Conservation (phyloP, 1,140 invertebrate genomes). For the Drosophila littoralis region DNA sequence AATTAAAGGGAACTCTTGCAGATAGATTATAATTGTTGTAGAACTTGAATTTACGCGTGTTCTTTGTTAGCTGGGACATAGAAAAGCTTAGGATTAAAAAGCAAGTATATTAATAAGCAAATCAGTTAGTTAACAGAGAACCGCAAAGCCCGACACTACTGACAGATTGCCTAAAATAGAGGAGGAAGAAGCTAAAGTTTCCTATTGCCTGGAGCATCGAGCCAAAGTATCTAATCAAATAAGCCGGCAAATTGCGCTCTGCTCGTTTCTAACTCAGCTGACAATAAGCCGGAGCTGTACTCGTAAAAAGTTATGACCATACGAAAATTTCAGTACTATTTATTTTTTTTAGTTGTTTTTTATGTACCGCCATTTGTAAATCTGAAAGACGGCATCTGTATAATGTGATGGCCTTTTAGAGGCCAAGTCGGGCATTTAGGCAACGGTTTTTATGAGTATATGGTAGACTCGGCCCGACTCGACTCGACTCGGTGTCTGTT, state of each 20-base stretch:
- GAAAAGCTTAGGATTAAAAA: no score
- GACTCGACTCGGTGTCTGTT: slow-evolving; percentile 52
- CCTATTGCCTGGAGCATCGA: not conserved
- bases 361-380: slow-evolving; percentile 63
- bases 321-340: slow-evolving; percentile 41
- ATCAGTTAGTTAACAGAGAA: no score
- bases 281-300: slow-evolving; percentile 17
- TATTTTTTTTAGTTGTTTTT: slow-evolving; percentile 30
- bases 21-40: no score
- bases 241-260: slow-evolving; percentile 39
- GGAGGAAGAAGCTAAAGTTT: slow-evolving; percentile 8
- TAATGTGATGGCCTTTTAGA: slow-evolving; percentile 71
- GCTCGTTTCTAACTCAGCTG: slow-evolving; percentile 53
- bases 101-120: no score
- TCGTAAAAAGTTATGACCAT: slow-evolving; percentile 64
- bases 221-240: slow-evolving; percentile 57
- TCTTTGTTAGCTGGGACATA: no score
- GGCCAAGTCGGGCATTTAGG: slow-evolving; percentile 56
- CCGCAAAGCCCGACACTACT: no score
- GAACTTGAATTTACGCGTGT: no score
- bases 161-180: no score
- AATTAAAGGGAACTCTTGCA: no score
- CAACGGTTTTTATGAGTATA: slow-evolving; percentile 55
- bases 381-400: slow-evolving; percentile 57
- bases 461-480: not conserved